phyloP scores from a whole-genome alignment of 2,888 invertebrate species.

The Neoaliturus tenellus region DNA sequence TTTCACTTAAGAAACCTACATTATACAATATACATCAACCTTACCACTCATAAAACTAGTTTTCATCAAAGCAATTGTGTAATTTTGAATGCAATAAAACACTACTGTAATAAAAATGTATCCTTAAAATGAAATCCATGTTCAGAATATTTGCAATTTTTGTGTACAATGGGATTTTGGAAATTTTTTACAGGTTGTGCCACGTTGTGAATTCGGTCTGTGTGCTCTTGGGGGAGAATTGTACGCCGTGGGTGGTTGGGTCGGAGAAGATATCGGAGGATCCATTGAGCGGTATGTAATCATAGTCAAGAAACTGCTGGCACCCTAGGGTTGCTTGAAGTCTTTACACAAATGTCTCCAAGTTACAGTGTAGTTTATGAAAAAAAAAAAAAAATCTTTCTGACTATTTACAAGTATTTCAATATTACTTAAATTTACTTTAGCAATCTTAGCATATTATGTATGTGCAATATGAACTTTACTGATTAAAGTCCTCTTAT shows the following conservation, averaged over 20 bases:
- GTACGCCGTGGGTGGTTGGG: slow-evolving; percentile 95
- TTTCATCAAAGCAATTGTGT: no score
- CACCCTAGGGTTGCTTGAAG: neutral
- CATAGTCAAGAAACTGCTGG: neutral
- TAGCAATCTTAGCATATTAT: no score
- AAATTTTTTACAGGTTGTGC: slow-evolving; percentile 77
- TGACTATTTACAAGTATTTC: neutral
- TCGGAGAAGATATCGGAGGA: slow-evolving; percentile 93
- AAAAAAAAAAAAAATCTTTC: neutral
- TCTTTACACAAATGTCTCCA: neutral
- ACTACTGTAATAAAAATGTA: no score
- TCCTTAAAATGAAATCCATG: no score
- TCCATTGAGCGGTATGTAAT: slow-evolving; percentile 82
- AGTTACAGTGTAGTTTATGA: neutral
- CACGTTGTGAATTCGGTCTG: slow-evolving; percentile 93
- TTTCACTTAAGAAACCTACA: no score
- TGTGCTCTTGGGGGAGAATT: slow-evolving; percentile 89
- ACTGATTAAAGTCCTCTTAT: no score
- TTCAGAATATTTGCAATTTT: no score
- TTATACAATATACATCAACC: no score
- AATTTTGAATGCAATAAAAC: no score
- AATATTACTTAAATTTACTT: neutral
- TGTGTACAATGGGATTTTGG: no score
- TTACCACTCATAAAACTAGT: no score
- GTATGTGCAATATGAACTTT: no score